Percentiles rank a stretch among this genome's conserved stretches.
Evolutionary conservation across 2,888 invertebrate genomes (phyloP).

Genomic region (Drosophila lutescens): DNA sequence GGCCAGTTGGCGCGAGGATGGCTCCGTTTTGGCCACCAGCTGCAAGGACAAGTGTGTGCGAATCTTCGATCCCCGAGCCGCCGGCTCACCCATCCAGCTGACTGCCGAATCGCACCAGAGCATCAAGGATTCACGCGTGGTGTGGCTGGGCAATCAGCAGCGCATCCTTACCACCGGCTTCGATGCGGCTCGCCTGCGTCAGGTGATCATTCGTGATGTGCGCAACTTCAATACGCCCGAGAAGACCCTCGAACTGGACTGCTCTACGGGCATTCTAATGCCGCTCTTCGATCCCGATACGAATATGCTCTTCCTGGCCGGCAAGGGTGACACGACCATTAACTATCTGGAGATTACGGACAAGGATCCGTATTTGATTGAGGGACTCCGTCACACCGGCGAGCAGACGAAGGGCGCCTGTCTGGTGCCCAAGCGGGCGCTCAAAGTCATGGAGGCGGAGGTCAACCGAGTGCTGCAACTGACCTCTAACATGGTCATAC

Average conservation of each 20-base stretch:
- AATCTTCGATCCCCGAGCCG: conserved; percentile 92
- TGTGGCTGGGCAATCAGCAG: conserved; percentile 95
- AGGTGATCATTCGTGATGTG: conserved; percentile 94
- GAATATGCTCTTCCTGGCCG: conserved; percentile 96
- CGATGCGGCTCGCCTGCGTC: conserved; percentile 93
- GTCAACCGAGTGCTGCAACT: conserved; percentile 96
- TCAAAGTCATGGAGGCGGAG: conserved; percentile 98
- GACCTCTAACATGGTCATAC: conserved; percentile 93
- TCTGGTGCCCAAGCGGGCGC: conserved; percentile 94
- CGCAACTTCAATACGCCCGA: conserved; percentile 91
- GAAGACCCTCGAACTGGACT: conserved; percentile 92
- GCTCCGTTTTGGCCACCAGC: conserved; percentile 90
- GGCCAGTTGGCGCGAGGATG: conserved; percentile 95
- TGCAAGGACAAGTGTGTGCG: conserved; percentile 96
- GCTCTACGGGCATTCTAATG: conserved; percentile 95
- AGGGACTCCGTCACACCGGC: conserved; percentile 94
- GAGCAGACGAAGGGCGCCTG: conserved; percentile 98
- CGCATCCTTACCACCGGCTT: conserved; percentile 95
- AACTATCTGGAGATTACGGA: conserved; percentile 95
- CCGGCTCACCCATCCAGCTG: conserved; percentile 86
- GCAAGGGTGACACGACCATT: conserved; percentile 97
- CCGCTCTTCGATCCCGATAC: conserved; percentile 97
- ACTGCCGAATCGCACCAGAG: conserved; percentile 93
- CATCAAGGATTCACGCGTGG: conserved; percentile 95
- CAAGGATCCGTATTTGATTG: conserved; percentile 94